Base-by-base conservation (phyloP, 2,113 vertebrate species). In the Paratilapia polleni region DNA sequence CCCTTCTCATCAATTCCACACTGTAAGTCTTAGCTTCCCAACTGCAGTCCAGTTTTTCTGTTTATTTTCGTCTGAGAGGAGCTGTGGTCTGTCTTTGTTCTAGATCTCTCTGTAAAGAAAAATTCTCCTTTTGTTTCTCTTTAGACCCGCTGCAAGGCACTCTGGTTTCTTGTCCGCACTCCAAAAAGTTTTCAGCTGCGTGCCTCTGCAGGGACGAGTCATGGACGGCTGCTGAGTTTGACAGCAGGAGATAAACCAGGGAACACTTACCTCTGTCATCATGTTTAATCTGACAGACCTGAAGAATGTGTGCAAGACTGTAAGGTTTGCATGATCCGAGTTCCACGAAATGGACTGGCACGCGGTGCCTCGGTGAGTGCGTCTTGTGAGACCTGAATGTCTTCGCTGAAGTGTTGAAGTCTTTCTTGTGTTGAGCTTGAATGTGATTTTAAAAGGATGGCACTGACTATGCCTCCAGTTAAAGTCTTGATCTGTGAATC, bases 21-120 rank as follows among this genome's bases (percentile, higher is more conserved):
- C 12, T 12, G 92, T 93, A 38, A 90, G 89, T 87, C 3, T 17
- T 2, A n/a, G 8, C 5, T 78, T 68, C 17, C 43, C 28, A 43
- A 6, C 20, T 12, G 28, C 20, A 0, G 2, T 47, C 47, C 60
- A 11, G 61, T 34, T 70, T 19, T 13, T 61, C 22, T 52, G 24
- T 43, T n/a, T 22, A 5, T 12, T 36, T 17, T 5, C 6, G 3
- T 34, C 28, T 8, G 17, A 60, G 58, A 61, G 24, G 6, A 60
- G 12, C 26, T 4, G 5, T 66, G 22, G 43, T 73, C 13, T 10
- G 2, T 28, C 34, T 15, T 4, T 14, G 28, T 47, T 74, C 12
- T 56, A 19, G 28, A 54, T 5, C 26, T n/a, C 47, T 63, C 38
- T 20, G 15, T 68, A 70, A 79, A 43, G 7, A 13, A 57, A 31